Conservation (phyloP, 2,797 vertebrate species). For the Aldrovandia affinis region DNA sequence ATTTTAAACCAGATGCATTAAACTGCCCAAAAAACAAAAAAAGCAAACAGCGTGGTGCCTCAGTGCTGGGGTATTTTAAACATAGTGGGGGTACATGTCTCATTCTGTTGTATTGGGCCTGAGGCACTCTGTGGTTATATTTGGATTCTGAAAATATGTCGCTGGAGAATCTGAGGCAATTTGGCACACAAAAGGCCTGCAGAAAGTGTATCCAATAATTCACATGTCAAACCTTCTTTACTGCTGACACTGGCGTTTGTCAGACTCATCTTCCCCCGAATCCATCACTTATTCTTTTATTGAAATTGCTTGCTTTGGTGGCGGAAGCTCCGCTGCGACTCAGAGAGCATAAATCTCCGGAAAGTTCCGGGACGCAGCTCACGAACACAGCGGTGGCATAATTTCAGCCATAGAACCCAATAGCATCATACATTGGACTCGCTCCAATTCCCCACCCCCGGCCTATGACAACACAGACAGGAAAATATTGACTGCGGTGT, state of each 20-base stretch:
- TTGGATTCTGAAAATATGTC: not conserved
- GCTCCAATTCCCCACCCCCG: not conserved
- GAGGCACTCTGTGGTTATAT: not conserved
- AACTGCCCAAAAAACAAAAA: not conserved
- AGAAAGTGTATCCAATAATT: not conserved
- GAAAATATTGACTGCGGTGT: not conserved
- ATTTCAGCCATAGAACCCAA: not conserved
- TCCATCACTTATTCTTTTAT: slow-evolving; percentile 7
- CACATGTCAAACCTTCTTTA: not conserved
- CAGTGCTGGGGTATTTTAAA: not conserved
- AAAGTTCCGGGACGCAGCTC: not conserved
- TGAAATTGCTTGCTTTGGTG: not conserved
- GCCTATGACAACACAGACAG: not conserved
- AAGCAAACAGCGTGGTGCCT: not conserved
- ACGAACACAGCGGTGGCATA: not conserved
- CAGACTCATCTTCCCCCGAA: not conserved
- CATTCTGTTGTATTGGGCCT: not conserved
- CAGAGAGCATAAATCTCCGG: not conserved
- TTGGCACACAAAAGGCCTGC: not conserved
- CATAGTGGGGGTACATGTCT: not conserved
- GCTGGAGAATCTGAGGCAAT: not conserved
- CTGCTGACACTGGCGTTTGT: not conserved
- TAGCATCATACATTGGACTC: not conserved
- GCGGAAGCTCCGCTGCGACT: not conserved
- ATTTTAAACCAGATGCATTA: not conserved